These are phyloP conservation scores for Automeris io DNA, from an alignment of 2,888 invertebrate genomes.

Conservation along the genomic window DNA sequence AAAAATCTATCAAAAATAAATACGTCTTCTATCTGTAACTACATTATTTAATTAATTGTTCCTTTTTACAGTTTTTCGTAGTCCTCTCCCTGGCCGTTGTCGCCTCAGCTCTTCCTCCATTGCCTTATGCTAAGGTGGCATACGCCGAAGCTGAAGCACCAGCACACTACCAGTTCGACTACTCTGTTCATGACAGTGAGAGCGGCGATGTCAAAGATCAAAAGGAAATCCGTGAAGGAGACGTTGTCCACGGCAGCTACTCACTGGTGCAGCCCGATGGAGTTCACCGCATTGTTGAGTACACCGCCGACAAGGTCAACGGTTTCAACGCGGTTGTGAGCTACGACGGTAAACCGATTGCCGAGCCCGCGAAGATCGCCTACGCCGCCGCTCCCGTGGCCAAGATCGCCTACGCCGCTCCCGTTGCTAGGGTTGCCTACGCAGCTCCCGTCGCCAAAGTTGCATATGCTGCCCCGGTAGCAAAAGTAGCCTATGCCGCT, in stretches of 20 bases:
- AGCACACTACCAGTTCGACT: slow-evolving; percentile 61
- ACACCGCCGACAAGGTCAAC: slow-evolving; percentile 57
- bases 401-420: slow-evolving; percentile 36
- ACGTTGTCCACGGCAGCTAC: slow-evolving; percentile 64
- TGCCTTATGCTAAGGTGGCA: slow-evolving; percentile 43
- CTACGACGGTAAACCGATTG: slow-evolving; percentile 53
- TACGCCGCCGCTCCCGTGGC: slow-evolving; percentile 23
- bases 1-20: no score
- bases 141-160: slow-evolving; percentile 53
- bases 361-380: slow-evolving; percentile 25
- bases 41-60: slow-evolving; percentile 5
- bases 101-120: slow-evolving; percentile 33
- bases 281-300: slow-evolving; percentile 60
- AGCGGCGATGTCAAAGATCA: slow-evolving; percentile 67
- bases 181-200: slow-evolving; percentile 62
- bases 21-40: no score
- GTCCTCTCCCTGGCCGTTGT: slow-evolving; percentile 44
- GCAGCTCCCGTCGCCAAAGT: slow-evolving; percentile 31
- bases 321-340: slow-evolving; percentile 68
- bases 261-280: slow-evolving; percentile 69
- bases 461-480: slow-evolving; percentile 24
- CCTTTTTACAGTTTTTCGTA: slow-evolving; percentile 45
- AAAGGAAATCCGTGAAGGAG: slow-evolving; percentile 59
- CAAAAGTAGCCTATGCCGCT: slow-evolving; percentile 19
- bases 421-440: slow-evolving; percentile 29